Conservation (phyloP, 2,113 vertebrate genomes). For the Crocuta crocuta region DNA sequence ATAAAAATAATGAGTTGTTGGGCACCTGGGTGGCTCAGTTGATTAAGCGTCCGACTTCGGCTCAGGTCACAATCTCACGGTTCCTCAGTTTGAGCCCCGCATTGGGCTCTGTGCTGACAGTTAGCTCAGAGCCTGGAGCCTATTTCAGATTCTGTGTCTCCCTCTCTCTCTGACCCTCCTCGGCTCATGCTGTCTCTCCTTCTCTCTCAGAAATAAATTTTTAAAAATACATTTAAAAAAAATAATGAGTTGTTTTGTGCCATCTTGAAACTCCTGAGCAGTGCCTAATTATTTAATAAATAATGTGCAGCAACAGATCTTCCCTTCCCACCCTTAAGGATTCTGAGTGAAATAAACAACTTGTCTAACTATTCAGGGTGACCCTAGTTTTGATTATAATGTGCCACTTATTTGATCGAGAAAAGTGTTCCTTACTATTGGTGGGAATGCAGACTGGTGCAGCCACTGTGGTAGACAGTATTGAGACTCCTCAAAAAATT, state of each 20-base stretch:
- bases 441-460: neutral
- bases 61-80: too few species aligned
- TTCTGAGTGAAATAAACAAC: neutral
- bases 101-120: too few species aligned
- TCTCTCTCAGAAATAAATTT: too few species aligned
- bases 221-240: neutral
- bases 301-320: neutral
- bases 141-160: too few species aligned
- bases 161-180: too few species aligned
- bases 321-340: neutral
- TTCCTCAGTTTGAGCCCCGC: too few species aligned
- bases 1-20: neutral
- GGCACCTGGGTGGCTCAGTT: too few species aligned
- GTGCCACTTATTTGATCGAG: neutral
- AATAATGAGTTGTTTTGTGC: neutral
- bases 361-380: neutral
- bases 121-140: too few species aligned
- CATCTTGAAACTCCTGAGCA: neutral
- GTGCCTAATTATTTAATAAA: neutral
- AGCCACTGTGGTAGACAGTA: neutral
- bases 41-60: too few species aligned
- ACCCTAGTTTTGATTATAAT: neutral
- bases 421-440: neutral
- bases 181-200: too few species aligned
- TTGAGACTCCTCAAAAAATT: neutral